Evolutionary conservation across 2,113 vertebrate genomes (phyloP), one percentile per base, ranked within the genome.

Genomic region (Tringa solitaria): DNA sequence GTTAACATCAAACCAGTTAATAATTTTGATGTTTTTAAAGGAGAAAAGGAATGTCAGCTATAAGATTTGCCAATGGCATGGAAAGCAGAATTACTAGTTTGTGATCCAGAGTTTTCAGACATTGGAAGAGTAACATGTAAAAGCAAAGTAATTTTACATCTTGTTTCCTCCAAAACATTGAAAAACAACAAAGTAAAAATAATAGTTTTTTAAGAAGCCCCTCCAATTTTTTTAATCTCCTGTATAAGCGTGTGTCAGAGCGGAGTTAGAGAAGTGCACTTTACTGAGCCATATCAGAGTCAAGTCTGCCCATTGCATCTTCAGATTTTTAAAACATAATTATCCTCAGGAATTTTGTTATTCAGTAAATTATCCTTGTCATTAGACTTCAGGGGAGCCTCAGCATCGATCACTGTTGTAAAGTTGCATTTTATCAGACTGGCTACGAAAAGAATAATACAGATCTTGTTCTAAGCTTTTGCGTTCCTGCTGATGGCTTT

Each of bases 391-490:
- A 10, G 80, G 73, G 97, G 89, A 82, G 60, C 69, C 89, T 90
- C 48, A 92, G 73, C 60, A 83, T 95, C 93, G 86, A 87, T 79
- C 92, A 84, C 64, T 94, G 30, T 59, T 92, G 85, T 92, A 72
- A 95, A 97, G 93, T 76, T 57, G 37, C 78, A 81, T 96, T 76
- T 92, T 96, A 96, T 86, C 95, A 88, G 84, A 81, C 45, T 90
- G 87, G 73, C 86, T 97, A 80, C 77, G 88, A 89, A 92, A 97
- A 95, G 96, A 98, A 98, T 96, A 97, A 97, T 95, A 75, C 43
- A 77, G 91, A 84, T 82, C 81, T 91, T 93, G 77, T 96, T 96
- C 77, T 94, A 67, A 97, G 90, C 77, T 79, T 97, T 97, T 97
- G 56, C 61, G 43, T 97, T 98, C 95, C 97, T 95, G 90, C 94